These are phyloP conservation scores for Verasper variegatus DNA, from an alignment of 2,113 vertebrate genomes.

Conservation along the genomic window DNA sequence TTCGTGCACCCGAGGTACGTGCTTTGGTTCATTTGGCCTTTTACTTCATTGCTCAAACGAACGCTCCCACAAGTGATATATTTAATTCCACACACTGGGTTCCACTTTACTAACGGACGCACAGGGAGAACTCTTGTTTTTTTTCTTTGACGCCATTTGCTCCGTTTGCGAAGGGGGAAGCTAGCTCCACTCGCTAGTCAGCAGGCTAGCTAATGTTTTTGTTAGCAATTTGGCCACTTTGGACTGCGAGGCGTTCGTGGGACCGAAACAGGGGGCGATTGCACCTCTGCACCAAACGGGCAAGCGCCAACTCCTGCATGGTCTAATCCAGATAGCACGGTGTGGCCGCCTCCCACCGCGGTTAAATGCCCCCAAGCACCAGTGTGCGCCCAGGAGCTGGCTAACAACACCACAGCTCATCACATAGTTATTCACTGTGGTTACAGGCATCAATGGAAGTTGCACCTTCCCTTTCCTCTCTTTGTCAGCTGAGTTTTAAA, in stretches of 20 bases:
- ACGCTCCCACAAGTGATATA: not conserved
- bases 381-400: conserved; percentile 12
- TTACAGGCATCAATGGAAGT: not conserved
- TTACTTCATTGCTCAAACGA: not conserved
- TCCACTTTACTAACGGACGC: not conserved
- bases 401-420: not conserved
- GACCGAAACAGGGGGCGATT: not conserved
- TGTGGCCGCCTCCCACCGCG: conserved; percentile 46
- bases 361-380: conserved; percentile 59
- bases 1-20: conserved; percentile 71
- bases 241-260: not conserved
- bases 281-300: conserved; percentile 45
- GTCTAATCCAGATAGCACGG: not conserved
- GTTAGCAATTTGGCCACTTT: conserved; percentile 68
- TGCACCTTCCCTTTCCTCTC: not conserved
- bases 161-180: conserved; percentile 17
- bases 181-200: conserved; percentile 57
- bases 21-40: conserved; percentile 35
- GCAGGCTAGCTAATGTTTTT: conserved; percentile 75
- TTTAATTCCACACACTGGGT: not conserved
- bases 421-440: not conserved
- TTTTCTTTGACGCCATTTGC: conserved; percentile 75
- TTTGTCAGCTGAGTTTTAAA: not conserved
- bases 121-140: conserved; percentile 3
- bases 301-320: conserved; percentile 26